Evolutionary conservation across 2,888 invertebrate genomes (phyloP).

Genomic region (Tenodera sinensis): DNA sequence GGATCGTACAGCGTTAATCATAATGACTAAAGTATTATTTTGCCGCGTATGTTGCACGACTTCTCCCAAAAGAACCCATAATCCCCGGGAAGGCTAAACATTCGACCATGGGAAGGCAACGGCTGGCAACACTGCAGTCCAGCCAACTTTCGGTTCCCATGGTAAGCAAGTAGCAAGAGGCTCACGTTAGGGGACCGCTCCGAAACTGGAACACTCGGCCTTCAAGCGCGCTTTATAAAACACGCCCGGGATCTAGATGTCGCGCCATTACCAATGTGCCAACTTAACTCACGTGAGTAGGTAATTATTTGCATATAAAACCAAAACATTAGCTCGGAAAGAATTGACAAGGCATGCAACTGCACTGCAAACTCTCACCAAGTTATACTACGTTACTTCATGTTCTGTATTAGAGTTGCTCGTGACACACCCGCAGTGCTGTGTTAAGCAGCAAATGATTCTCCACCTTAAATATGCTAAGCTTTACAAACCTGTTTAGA

Average conservation of each 20-base stretch:
- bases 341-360: not conserved
- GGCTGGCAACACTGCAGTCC: slow-evolving; percentile 5
- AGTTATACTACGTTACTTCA: too few species aligned
- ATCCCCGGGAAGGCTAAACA: not conserved
- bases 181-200: not conserved
- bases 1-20: too few species aligned
- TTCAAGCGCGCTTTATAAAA: not conserved
- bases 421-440: too few species aligned
- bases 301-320: too few species aligned
- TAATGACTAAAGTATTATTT: too few species aligned
- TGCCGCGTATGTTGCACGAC: not conserved
- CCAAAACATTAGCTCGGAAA: too few species aligned
- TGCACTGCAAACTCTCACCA: not conserved
- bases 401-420: too few species aligned
- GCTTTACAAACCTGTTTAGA: too few species aligned
- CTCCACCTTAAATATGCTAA: too few species aligned
- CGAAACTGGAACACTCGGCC: not conserved
- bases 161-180: not conserved
- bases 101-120: not conserved
- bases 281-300: too few species aligned
- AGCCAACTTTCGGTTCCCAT: slow-evolving; percentile 1
- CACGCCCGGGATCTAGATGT: not conserved
- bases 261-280: not conserved
- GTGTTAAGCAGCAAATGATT: too few species aligned
- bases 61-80: not conserved